Conservation (phyloP, 2,113 vertebrate species). For the Lagopus leucura region DNA sequence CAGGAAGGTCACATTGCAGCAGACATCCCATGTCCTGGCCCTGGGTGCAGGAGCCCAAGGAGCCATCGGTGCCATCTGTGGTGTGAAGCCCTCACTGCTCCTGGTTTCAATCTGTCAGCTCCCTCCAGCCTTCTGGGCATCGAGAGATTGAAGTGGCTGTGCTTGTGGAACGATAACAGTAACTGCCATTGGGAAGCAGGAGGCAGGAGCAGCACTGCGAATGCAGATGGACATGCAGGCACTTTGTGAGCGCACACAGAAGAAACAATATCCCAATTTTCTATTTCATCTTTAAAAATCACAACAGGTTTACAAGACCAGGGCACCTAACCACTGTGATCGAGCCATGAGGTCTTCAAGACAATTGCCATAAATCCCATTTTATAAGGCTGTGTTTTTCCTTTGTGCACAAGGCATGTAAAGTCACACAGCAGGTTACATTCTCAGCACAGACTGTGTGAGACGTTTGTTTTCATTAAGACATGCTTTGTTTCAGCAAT, state of each 20-base stretch:
- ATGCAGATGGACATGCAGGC: neutral
- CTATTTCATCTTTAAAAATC: neutral
- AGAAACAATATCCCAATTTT: neutral
- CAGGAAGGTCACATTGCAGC: conserved; percentile 31
- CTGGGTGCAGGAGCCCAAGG: neutral
- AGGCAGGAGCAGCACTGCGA: neutral
- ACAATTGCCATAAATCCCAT: neutral
- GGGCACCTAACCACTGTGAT: neutral
- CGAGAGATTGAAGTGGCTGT: neutral
- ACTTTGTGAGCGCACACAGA: no score
- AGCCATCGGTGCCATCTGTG: conserved; percentile 16
- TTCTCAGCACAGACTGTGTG: neutral
- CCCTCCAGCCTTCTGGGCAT: neutral
- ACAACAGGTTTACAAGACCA: neutral
- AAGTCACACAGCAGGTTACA: neutral
- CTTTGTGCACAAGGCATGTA: neutral
- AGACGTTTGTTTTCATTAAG: neutral
- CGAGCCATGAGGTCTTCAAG: neutral
- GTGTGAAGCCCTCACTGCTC: neutral
- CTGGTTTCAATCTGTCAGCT: neutral
- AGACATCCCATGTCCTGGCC: neutral
- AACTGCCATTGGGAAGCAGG: neutral
- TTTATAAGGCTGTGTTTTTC: neutral
- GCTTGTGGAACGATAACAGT: neutral
- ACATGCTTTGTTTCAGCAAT: neutral